Evolutionary conservation across 1,140 invertebrate species (phyloP).

Genomic region (Rhynchophorus ferrugineus): DNA sequence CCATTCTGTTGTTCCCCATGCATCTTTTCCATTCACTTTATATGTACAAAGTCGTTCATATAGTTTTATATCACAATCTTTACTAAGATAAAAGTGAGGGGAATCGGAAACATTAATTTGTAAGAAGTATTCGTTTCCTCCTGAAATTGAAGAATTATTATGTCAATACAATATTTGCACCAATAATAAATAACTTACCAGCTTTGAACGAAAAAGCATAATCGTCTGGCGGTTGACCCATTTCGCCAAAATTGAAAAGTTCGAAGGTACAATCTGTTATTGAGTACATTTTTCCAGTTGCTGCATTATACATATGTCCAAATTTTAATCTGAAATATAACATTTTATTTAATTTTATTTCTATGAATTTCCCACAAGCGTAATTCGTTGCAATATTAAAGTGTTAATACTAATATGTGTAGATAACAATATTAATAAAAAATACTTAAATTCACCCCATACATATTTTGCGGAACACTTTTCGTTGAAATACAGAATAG

Average conservation of each 20-base stretch:
- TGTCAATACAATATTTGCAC: too few species aligned
- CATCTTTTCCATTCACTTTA: conserved; percentile 55
- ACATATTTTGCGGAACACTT: too few species aligned
- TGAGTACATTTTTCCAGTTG: conserved; percentile 47
- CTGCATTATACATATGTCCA: conserved; percentile 55
- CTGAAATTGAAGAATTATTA: conserved; percentile 34
- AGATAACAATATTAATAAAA: not conserved
- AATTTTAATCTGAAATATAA: conserved; percentile 56
- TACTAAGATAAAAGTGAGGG: conserved; percentile 57
- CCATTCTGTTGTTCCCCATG: conserved; percentile 62
- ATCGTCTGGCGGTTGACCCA: conserved; percentile 52
- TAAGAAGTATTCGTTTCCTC: conserved; percentile 42
- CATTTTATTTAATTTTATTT: too few species aligned
- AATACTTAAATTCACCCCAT: too few species aligned
- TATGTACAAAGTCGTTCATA: conserved; percentile 54
- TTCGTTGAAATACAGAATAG: too few species aligned
- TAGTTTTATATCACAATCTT: conserved; percentile 56
- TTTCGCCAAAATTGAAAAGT: conserved; percentile 57
- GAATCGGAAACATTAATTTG: conserved; percentile 51
- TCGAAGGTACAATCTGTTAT: conserved; percentile 50
- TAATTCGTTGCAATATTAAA: too few species aligned
- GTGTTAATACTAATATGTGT: not conserved
- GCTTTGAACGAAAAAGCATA: conserved; percentile 56
- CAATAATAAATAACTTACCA: conserved; percentile 41
- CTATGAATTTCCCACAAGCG: too few species aligned